Percentiles rank a stretch among this genome's conserved stretches.
Conservation (phyloP, 1,140 invertebrate genomes). For the Monochamus saltuarius region DNA sequence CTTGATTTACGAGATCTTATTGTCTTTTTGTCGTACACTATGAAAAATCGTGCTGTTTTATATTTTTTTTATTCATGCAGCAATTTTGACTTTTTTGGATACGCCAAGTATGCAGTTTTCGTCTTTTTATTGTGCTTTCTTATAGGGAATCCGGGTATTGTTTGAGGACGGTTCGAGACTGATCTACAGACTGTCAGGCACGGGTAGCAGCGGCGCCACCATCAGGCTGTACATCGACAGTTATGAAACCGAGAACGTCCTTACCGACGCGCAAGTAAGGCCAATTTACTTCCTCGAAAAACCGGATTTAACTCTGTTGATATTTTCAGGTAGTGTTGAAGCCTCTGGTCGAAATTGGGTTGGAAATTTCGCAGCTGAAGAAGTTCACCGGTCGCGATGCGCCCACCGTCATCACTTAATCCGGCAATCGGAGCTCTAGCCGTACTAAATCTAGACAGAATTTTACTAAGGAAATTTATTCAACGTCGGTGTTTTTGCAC, state of each 20-base stretch:
- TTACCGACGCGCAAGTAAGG: conserved; percentile 69
- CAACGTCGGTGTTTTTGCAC: too few relatives aligned
- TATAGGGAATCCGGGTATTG: conserved; percentile 87
- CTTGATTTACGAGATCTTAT: too few relatives aligned
- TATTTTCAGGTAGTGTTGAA: conserved; percentile 68
- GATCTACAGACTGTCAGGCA: conserved; percentile 93
- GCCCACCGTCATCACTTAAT: conserved; percentile 97
- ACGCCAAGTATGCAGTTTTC: too few relatives aligned
- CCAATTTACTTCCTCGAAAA: background rate
- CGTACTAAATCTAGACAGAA: too few relatives aligned
- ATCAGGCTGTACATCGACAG: conserved; percentile 93
- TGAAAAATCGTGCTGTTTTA: too few relatives aligned
- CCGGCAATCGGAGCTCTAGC: background rate
- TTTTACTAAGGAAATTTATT: too few relatives aligned
- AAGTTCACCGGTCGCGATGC: conserved; percentile 83
- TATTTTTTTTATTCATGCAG: too few relatives aligned
- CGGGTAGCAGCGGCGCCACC: conserved; percentile 95
- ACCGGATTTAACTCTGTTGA: conserved; percentile 11
- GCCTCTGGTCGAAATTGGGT: conserved; percentile 86
- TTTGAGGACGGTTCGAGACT: conserved; percentile 93
- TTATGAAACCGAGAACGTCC: conserved; percentile 75
- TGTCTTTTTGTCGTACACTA: too few relatives aligned
- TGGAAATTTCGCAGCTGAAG: conserved; percentile 80
- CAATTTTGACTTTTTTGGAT: too few relatives aligned
- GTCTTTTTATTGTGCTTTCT: conserved; percentile 29